Percentiles rank a stretch among this genome's conserved stretches.
phyloP scores from a whole-genome alignment of 2,888 invertebrate species.

The Clostera curtula region DNA sequence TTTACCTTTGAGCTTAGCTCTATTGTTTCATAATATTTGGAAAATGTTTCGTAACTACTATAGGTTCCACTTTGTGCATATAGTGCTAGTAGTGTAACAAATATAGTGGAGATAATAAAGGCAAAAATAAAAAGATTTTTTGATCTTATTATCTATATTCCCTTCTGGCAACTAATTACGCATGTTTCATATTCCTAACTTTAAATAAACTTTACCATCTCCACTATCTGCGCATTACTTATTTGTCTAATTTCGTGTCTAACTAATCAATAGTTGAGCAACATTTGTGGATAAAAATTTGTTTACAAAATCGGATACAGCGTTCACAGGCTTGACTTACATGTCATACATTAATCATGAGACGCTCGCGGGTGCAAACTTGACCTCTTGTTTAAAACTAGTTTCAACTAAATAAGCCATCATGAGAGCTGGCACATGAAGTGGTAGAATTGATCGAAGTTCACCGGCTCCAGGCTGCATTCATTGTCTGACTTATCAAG shows the following conservation, averaged over 20 bases:
- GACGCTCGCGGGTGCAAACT: constrained; percentile 42
- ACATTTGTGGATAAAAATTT: constrained; percentile 20
- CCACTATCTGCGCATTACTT: no score
- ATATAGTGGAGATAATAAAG: no score
- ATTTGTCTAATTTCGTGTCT: no score
- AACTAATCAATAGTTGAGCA: constrained; percentile 24
- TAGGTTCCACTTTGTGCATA: no score
- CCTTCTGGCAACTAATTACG: no score
- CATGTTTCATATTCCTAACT: no score
- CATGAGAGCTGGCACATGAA: constrained; percentile 69
- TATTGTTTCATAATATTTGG: constrained; percentile 11
- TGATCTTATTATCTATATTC: no score
- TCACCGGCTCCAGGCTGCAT: constrained; percentile 57
- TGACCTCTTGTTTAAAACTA: constrained; percentile 37
- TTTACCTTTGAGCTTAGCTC: constrained; percentile 27
- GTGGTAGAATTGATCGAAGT: constrained; percentile 69
- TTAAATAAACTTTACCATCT: no score
- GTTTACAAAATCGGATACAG: constrained; percentile 23
- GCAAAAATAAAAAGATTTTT: no score
- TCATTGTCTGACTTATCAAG: constrained; percentile 54
- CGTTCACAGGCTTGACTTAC: constrained; percentile 29
- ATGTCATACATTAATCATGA: constrained; percentile 29
- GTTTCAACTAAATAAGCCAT: constrained; percentile 33
- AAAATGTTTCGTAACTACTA: no score
- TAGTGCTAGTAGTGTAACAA: no score